phyloP scores from a whole-genome alignment of 2,113 vertebrate genomes.

The Neolamprologus sp. region DNA sequence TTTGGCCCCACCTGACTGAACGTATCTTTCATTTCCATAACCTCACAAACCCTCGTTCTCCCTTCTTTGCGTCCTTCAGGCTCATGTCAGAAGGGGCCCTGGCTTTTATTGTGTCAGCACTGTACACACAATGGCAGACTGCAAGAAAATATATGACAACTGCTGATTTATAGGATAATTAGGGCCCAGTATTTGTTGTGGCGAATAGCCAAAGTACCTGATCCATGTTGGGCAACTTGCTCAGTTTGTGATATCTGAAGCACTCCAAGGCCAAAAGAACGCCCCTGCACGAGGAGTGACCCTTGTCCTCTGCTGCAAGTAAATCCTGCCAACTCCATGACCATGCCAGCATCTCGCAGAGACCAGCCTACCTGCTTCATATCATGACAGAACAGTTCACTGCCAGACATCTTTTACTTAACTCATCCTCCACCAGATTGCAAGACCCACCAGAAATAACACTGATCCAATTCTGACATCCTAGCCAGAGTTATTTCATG shows the following conservation, averaged over 20 bases:
- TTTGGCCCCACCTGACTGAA: constrained; percentile 26
- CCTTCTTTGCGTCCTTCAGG: background rate
- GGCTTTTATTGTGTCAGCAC: constrained; percentile 55
- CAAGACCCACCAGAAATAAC: constrained; percentile 39
- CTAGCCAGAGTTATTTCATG: constrained; percentile 27
- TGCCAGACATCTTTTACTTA: constrained; percentile 5
- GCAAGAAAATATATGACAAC: constrained; percentile 46
- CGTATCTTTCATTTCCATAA: constrained; percentile 14
- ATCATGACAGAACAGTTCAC: background rate
- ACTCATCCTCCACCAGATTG: constrained; percentile 9
- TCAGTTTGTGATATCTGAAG: background rate
- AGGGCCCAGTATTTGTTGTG: constrained; percentile 54
- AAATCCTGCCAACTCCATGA: background rate
- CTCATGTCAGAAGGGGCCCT: constrained; percentile 31
- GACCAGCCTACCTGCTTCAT: constrained; percentile 13
- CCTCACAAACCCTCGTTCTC: constrained; percentile 4
- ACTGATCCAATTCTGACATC: constrained; percentile 34
- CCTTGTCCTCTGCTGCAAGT: background rate
- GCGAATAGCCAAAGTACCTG: constrained; percentile 58
- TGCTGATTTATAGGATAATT: constrained; percentile 72
- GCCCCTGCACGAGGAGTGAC: background rate
- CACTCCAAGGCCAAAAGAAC: background rate
- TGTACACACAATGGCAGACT: constrained; percentile 33
- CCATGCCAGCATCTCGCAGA: background rate
- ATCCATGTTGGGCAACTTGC: constrained; percentile 15